phyloP scores from a whole-genome alignment of 2,888 invertebrate genomes.

The Drosophila antonietae region DNA sequence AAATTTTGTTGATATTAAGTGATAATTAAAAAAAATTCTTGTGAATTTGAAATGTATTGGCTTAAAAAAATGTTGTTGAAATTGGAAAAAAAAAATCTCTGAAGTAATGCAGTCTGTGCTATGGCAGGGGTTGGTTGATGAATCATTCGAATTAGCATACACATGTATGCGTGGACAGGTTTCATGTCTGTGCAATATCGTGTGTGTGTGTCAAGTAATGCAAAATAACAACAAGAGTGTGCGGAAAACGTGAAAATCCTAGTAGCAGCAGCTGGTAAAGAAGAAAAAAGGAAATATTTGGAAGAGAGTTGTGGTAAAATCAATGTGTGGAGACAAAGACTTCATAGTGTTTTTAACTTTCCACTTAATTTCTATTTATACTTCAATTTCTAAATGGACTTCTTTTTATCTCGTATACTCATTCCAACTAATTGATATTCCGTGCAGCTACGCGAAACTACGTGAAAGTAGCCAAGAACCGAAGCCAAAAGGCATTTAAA shows the following conservation, averaged over 20 bases:
- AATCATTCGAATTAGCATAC: slow-evolving; percentile 62
- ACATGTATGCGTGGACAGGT: slow-evolving; percentile 28
- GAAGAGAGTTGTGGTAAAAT: slow-evolving; percentile 45
- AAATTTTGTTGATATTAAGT: too few relatives aligned
- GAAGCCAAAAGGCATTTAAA: slow-evolving; percentile 67
- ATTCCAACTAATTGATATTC: slow-evolving; percentile 61
- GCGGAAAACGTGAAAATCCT: slow-evolving; percentile 35
- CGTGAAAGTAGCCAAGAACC: slow-evolving; percentile 20
- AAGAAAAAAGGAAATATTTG: slow-evolving; percentile 13
- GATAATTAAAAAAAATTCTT: not conserved
- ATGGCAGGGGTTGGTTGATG: slow-evolving; percentile 56
- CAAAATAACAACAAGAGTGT: slow-evolving; percentile 69
- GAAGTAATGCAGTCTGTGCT: slow-evolving; percentile 24
- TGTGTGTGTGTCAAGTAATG: slow-evolving; percentile 45
- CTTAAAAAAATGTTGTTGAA: not conserved
- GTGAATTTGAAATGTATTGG: not conserved
- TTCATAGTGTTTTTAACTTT: slow-evolving; percentile 1
- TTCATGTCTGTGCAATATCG: slow-evolving; percentile 3
- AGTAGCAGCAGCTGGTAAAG: slow-evolving; percentile 47
- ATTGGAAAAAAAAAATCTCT: slow-evolving; percentile 2
- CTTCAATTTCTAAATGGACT: not conserved
- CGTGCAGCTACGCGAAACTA: slow-evolving; percentile 52
- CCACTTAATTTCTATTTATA: not conserved
- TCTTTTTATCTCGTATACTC: slow-evolving; percentile 1
- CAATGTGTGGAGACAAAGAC: slow-evolving; percentile 26